These are phyloP conservation scores for Phrynosoma platyrhinos DNA, from an alignment of 2,113 vertebrate species.

Conservation along the genomic window DNA sequence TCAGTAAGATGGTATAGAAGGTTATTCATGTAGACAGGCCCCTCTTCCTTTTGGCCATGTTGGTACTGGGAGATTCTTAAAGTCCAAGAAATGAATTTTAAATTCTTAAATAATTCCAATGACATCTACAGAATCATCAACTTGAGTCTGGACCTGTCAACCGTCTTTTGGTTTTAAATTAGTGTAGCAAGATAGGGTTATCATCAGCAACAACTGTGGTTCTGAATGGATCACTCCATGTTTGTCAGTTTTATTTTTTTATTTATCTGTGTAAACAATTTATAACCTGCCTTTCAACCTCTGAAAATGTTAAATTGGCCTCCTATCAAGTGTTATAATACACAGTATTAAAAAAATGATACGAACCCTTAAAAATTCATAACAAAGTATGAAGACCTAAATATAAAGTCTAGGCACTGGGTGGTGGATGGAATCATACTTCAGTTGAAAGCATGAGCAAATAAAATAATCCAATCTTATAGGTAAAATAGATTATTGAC, in stretches of 20 bases:
- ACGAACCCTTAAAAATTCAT: background rate
- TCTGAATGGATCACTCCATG: background rate
- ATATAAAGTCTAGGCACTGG: too few species aligned
- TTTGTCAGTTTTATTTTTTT: background rate
- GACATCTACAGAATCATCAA: background rate
- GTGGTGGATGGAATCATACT: background rate
- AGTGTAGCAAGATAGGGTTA: background rate
- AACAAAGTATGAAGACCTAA: too few species aligned
- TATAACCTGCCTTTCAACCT: background rate
- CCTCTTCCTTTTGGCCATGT: too few species aligned
- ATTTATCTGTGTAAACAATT: background rate
- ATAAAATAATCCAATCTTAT: background rate
- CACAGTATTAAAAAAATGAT: background rate
- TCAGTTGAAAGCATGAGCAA: background rate
- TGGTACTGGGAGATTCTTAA: too few species aligned
- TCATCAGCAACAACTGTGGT: background rate
- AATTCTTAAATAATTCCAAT: background rate
- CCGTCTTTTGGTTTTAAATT: background rate
- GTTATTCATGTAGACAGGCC: too few species aligned
- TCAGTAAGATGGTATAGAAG: too few species aligned
- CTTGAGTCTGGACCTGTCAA: background rate
- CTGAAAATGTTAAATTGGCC: background rate
- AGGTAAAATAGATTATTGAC: background rate
- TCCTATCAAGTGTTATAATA: background rate
- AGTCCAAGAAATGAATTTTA: too few species aligned